phyloP scores from a whole-genome alignment of 2,797 vertebrate species.

The Meda fulgida region DNA sequence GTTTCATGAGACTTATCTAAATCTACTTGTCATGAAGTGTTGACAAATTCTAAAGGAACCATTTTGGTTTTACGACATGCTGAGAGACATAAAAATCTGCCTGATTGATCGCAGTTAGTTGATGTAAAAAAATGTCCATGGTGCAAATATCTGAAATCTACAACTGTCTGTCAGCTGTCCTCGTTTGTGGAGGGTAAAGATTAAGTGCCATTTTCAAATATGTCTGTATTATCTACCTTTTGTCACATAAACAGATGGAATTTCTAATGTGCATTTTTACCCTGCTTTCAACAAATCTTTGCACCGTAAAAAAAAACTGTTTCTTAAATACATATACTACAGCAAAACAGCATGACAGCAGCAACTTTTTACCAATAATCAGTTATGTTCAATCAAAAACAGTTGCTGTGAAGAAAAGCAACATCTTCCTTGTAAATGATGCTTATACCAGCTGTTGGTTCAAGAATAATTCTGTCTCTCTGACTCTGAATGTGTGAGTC shows the following conservation, averaged over 20 bases:
- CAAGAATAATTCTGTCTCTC: slow-evolving; percentile 30
- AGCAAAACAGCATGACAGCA: neutral
- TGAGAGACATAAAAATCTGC: slow-evolving; percentile 22
- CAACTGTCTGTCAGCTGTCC: neutral
- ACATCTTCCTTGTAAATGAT: slow-evolving; percentile 33
- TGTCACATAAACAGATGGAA: slow-evolving; percentile 10
- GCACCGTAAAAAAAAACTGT: neutral
- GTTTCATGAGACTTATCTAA: slow-evolving; percentile 63
- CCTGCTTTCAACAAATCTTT: neutral
- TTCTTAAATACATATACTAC: slow-evolving; percentile 15
- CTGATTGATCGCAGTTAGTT: slow-evolving; percentile 44
- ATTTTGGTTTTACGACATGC: slow-evolving; percentile 44
- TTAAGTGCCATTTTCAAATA: slow-evolving; percentile 14
- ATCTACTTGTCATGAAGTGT: slow-evolving; percentile 59
- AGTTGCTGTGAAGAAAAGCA: slow-evolving; percentile 21
- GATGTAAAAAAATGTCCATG: neutral
- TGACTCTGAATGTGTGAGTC: slow-evolving; percentile 42
- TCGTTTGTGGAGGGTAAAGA: neutral
- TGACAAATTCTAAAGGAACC: slow-evolving; percentile 56
- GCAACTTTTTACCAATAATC: slow-evolving; percentile 25
- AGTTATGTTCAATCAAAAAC: slow-evolving; percentile 38
- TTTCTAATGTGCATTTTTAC: slow-evolving; percentile 3
- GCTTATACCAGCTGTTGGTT: slow-evolving; percentile 36
- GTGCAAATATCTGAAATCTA: neutral
- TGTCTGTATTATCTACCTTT: slow-evolving; percentile 5